These are phyloP conservation scores for Cephalophus harveyi DNA, from an alignment of 2,113 vertebrate genomes.

Conservation along the genomic window DNA sequence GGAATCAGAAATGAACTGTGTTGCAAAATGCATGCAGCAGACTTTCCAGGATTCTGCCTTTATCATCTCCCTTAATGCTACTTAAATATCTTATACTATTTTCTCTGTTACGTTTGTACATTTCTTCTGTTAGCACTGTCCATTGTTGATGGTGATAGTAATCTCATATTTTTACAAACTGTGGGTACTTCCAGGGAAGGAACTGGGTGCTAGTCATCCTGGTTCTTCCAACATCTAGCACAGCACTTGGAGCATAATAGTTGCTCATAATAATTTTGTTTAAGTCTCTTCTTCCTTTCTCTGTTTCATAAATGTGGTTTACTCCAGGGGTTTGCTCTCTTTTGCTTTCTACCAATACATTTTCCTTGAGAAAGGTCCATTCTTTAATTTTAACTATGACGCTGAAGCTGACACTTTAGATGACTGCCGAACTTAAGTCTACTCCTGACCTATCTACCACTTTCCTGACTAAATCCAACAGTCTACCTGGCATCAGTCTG, in stretches of 20 bases:
- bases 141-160: background rate
- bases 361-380: slow-evolving; percentile 25
- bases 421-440: background rate
- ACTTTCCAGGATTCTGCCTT: slow-evolving; percentile 15
- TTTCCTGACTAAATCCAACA: slow-evolving; percentile 33
- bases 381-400: background rate
- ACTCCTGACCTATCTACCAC: background rate
- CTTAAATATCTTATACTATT: slow-evolving; percentile 44
- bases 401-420: background rate
- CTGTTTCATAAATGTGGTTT: background rate
- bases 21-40: slow-evolving; percentile 32
- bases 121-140: background rate
- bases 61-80: slow-evolving; percentile 32
- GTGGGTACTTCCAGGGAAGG: background rate
- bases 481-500: background rate
- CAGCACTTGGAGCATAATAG: background rate
- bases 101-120: background rate
- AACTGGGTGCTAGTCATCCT: background rate
- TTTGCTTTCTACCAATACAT: background rate
- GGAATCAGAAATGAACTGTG: slow-evolving; percentile 63
- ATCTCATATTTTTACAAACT: background rate
- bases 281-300: background rate
- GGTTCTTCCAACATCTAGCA: background rate
- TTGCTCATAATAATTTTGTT: background rate
- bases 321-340: background rate